Percentiles rank a stretch among this genome's conserved stretches.
Evolutionary conservation across 2,113 vertebrate genomes (phyloP).

Genomic region (Archocentrus centrarchus): DNA sequence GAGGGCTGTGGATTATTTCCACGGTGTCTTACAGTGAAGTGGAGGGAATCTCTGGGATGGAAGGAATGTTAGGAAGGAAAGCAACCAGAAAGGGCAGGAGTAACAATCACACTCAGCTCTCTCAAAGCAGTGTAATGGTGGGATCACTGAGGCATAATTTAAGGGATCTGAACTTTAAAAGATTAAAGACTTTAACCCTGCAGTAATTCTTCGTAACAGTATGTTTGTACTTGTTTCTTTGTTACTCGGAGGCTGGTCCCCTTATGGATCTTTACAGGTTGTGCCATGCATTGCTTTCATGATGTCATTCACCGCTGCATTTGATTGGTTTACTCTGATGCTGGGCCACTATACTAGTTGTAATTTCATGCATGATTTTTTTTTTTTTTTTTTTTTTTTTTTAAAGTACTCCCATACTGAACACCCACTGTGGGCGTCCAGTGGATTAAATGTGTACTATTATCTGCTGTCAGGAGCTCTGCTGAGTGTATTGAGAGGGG

Average conservation of each 20-base stretch:
- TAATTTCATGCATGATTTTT: not conserved
- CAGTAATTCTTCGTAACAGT: conserved; percentile 1
- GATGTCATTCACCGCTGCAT: not conserved
- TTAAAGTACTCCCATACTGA: not conserved
- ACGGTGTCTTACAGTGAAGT: not conserved
- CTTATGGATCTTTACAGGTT: not conserved
- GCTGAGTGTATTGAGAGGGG: not conserved
- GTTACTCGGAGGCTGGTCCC: not conserved
- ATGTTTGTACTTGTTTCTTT: conserved; percentile 3
- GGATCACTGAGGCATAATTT: not conserved
- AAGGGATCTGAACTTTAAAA: not conserved
- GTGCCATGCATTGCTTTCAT: not conserved
- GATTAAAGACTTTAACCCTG: not conserved
- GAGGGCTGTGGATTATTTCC: not conserved
- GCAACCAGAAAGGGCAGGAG: not conserved
- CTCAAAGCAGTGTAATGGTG: conserved; percentile 1
- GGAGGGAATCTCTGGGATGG: conserved; percentile 8
- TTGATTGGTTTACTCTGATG: not conserved
- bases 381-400: not conserved
- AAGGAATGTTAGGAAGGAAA: not conserved
- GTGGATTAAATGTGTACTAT: not conserved
- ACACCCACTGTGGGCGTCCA: not conserved
- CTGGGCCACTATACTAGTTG: not conserved
- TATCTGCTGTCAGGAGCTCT: not conserved
- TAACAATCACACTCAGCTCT: not conserved